These are phyloP conservation scores for Riparia riparia DNA, from an alignment of 2,113 vertebrate genomes.

Conservation along the genomic window DNA sequence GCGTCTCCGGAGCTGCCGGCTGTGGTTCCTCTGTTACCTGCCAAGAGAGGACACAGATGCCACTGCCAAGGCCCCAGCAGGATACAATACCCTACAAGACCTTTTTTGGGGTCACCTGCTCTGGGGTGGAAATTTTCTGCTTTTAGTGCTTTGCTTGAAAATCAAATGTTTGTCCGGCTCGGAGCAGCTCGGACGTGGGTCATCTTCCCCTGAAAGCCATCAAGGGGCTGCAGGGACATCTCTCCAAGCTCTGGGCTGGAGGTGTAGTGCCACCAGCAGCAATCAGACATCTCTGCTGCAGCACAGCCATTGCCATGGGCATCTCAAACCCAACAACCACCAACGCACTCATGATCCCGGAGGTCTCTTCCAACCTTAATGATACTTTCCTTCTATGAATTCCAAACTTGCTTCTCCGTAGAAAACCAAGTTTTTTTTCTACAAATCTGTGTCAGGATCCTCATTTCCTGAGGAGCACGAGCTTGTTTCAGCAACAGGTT, in stretches of 20 bases:
- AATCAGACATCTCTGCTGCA: neutral
- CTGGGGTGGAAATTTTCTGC: neutral
- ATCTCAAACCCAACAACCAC: neutral
- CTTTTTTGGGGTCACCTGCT: neutral
- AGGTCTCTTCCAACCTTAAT: neutral
- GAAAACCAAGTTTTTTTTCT: neutral
- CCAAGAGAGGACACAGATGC: neutral
- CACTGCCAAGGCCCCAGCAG: neutral
- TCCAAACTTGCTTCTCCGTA: neutral
- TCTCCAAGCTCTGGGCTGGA: neutral
- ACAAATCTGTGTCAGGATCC: neutral
- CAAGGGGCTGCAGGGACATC: neutral
- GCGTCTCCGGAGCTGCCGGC: conserved; percentile 96
- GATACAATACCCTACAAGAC: neutral
- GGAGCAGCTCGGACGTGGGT: accelerated
- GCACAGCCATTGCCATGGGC: accelerated
- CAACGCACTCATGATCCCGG: neutral
- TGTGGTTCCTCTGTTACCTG: conserved; percentile 89
- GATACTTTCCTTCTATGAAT: neutral
- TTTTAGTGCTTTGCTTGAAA: neutral
- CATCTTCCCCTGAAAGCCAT: accelerated
- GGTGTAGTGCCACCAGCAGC: neutral
- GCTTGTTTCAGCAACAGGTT: neutral
- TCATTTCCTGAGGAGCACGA: neutral
- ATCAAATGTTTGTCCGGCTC: neutral